Evolutionary conservation across 2,888 invertebrate genomes (phyloP).

Genomic region (Glyphotaelius pellucidus): DNA sequence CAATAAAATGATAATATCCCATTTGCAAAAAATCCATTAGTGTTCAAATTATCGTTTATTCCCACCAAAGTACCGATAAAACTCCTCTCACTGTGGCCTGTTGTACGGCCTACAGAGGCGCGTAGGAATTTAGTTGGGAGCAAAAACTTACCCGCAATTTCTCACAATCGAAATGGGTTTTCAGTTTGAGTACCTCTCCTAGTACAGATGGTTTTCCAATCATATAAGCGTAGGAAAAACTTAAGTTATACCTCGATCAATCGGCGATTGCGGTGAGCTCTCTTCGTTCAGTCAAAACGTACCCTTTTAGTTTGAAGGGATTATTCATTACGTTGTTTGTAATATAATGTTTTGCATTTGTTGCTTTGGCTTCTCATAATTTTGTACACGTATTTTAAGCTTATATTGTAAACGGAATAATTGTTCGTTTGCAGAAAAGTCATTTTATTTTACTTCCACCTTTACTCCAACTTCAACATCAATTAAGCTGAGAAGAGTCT

Average conservation of each 20-base stretch:
- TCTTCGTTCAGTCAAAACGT: neutral
- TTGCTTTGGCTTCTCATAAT: neutral
- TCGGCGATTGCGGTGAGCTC: neutral
- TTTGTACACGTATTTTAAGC: too few species aligned
- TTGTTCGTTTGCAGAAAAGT: too few species aligned
- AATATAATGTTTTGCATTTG: neutral
- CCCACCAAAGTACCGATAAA: neutral
- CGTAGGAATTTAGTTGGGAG: neutral
- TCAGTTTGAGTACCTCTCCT: neutral
- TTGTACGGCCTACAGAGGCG: neutral
- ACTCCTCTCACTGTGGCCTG: neutral
- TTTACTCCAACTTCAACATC: too few species aligned
- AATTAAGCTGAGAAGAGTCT: too few species aligned
- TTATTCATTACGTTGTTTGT: neutral
- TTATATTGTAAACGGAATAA: too few species aligned
- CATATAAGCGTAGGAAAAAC: neutral
- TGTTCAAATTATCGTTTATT: neutral
- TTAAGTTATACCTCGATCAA: conserved; percentile 2
- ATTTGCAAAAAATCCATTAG: neutral
- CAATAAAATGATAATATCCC: neutral
- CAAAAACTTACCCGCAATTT: neutral
- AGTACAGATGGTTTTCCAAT: neutral
- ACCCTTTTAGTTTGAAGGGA: neutral
- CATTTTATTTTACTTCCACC: too few species aligned
- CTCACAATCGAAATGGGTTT: neutral